These are phyloP conservation scores for Epirrhoe tristata DNA, from an alignment of 2,888 invertebrate species.

Conservation along the genomic window DNA sequence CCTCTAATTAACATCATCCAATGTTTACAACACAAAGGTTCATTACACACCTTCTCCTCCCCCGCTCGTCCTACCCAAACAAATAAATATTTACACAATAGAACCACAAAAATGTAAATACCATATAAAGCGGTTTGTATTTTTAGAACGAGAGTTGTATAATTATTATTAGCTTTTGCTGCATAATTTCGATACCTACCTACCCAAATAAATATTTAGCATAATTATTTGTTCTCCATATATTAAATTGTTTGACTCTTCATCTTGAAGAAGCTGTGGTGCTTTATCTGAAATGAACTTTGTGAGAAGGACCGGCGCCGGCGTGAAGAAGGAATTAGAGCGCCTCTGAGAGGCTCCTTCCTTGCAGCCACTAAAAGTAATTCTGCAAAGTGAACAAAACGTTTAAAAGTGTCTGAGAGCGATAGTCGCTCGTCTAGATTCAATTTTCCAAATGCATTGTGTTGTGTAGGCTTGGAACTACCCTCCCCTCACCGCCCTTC, in stretches of 20 bases:
- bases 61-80: background rate
- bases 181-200: too few relatives aligned
- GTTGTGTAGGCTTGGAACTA: background rate
- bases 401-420: slow-evolving; percentile 6
- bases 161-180: background rate
- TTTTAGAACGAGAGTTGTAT: background rate
- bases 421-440: slow-evolving; percentile 4
- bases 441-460: slow-evolving; percentile 4
- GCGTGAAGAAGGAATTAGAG: background rate
- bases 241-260: background rate
- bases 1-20: background rate
- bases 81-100: background rate
- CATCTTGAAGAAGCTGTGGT: background rate
- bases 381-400: background rate
- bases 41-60: background rate
- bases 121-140: background rate
- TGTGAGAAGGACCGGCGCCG: background rate
- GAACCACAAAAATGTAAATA: background rate
- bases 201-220: too few relatives aligned
- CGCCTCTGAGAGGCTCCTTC: background rate
- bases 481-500: too few relatives aligned
- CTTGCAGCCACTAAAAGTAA: background rate
- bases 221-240: too few relatives aligned
- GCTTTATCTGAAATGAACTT: background rate
- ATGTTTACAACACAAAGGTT: background rate